phyloP scores from a whole-genome alignment of 1,140 invertebrate genomes.

The Cydia amplana region DNA sequence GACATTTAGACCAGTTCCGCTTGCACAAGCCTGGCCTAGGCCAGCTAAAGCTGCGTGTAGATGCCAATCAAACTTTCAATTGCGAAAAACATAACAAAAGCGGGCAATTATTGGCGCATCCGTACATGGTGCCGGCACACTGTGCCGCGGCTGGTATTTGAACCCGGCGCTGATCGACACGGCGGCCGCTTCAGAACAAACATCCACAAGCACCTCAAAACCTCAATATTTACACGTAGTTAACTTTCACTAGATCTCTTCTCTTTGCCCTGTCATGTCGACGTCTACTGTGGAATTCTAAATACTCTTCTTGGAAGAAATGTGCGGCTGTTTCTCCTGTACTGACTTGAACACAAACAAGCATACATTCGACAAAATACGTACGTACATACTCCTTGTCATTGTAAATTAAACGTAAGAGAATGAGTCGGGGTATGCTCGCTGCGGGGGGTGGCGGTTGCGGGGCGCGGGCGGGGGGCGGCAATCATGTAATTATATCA shows the following conservation, averaged over 20 bases:
- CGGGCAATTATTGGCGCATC: slow-evolving; percentile 18
- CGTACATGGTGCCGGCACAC: slow-evolving; percentile 7
- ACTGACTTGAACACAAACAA: not conserved
- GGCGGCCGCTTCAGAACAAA: not conserved
- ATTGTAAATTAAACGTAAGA: slow-evolving; percentile 31
- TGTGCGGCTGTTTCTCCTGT: not conserved
- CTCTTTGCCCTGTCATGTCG: not conserved
- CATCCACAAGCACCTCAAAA: not conserved
- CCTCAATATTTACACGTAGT: slow-evolving; percentile 13
- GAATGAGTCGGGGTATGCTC: slow-evolving; percentile 18
- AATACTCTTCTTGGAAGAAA: slow-evolving; percentile 7
- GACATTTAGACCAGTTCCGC: slow-evolving; percentile 17
- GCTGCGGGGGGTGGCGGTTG: not conserved
- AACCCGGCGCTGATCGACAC: not conserved
- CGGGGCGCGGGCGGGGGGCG: not conserved
- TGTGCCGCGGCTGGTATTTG: not conserved
- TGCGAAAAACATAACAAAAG: slow-evolving; percentile 26
- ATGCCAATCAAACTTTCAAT: slow-evolving; percentile 28
- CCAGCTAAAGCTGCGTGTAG: not conserved
- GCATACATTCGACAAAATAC: slow-evolving; percentile 12
- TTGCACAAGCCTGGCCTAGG: slow-evolving; percentile 8
- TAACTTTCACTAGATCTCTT: slow-evolving; percentile 8
- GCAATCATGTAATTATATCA: slow-evolving; percentile 55
- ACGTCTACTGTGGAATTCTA: slow-evolving; percentile 7
- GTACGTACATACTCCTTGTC: slow-evolving; percentile 20